Conservation (phyloP, 2,888 invertebrate species). For the Sphaerophoria rueppellii region DNA sequence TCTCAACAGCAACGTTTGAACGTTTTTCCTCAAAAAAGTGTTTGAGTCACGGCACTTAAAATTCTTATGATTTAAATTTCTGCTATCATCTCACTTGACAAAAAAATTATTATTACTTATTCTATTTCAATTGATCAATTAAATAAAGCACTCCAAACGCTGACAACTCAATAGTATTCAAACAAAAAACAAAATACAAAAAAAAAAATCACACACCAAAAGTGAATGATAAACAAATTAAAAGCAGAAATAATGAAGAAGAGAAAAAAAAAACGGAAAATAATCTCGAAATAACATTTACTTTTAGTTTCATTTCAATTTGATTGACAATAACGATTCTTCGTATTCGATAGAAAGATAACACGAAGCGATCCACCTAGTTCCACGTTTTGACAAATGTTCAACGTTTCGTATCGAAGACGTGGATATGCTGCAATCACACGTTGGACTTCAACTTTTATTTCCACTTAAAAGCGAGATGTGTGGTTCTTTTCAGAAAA, state of each 20-base stretch:
- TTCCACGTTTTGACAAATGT: slow-evolving; percentile 34
- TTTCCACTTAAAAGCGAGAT: slow-evolving; percentile 14
- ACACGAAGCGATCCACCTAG: slow-evolving; percentile 20
- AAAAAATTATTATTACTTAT: too few species aligned
- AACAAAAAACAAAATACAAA: slow-evolving; percentile 28
- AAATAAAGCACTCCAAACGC: background rate
- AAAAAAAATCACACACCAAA: background rate
- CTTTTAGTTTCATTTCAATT: slow-evolving; percentile 64
- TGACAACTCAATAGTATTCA: background rate
- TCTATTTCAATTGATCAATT: background rate
- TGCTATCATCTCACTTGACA: too few species aligned
- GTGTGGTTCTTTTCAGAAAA: background rate
- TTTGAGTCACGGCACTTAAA: too few species aligned
- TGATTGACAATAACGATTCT: slow-evolving; percentile 6
- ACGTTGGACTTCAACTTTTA: slow-evolving; percentile 29
- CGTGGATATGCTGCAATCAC: slow-evolving; percentile 22
- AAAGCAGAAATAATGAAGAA: background rate
- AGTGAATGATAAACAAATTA: background rate
- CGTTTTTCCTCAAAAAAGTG: too few species aligned
- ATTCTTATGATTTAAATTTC: too few species aligned
- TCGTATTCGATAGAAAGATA: slow-evolving; percentile 10
- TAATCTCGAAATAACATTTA: slow-evolving; percentile 27
- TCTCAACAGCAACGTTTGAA: too few species aligned
- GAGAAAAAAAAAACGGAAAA: slow-evolving; percentile 1
- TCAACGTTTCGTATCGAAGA: slow-evolving; percentile 26